phyloP scores from a whole-genome alignment of 2,113 vertebrate species.

The Trinectes maculatus region DNA sequence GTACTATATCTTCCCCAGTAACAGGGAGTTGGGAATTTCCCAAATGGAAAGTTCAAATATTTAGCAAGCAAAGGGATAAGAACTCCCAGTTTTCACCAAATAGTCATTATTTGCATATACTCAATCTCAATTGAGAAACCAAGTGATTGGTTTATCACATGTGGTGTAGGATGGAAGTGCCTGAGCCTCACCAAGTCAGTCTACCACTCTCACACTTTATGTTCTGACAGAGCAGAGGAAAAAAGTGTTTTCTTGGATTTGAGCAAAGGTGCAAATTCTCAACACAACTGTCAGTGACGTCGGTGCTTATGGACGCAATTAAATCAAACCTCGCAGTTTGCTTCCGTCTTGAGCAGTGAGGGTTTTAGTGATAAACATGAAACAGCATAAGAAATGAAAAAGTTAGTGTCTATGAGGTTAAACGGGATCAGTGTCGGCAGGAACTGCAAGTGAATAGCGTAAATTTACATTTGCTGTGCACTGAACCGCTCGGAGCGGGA shows the following conservation, averaged over 20 bases:
- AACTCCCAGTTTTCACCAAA: conserved; percentile 37
- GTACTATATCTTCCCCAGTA: conserved; percentile 51
- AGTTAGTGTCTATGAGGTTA: neutral
- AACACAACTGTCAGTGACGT: neutral
- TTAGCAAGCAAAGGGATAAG: conserved; percentile 49
- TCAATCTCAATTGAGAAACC: conserved; percentile 5
- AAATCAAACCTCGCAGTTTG: neutral
- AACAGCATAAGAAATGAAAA: conserved; percentile 4
- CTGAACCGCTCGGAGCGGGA: conserved; percentile 19
- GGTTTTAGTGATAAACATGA: neutral
- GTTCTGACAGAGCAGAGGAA: neutral
- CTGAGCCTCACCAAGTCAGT: no score
- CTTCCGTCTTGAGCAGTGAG: neutral
- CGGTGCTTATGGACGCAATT: neutral
- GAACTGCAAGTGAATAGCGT: conserved; percentile 17
- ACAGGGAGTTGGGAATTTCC: conserved; percentile 67
- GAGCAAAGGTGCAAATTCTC: neutral
- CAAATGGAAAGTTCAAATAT: conserved; percentile 57
- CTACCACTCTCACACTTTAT: no score
- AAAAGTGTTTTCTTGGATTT: no score
- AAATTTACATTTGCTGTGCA: conserved; percentile 21
- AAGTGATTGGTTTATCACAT: conserved; percentile 1
- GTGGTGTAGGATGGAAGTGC: no score
- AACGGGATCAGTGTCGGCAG: conserved; percentile 1
- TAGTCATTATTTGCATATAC: conserved; percentile 15